Percentiles rank a stretch among this genome's conserved stretches.
These are phyloP conservation scores for Harpalus rufipes DNA, from an alignment of 2,888 invertebrate species.

Conservation along the genomic window DNA sequence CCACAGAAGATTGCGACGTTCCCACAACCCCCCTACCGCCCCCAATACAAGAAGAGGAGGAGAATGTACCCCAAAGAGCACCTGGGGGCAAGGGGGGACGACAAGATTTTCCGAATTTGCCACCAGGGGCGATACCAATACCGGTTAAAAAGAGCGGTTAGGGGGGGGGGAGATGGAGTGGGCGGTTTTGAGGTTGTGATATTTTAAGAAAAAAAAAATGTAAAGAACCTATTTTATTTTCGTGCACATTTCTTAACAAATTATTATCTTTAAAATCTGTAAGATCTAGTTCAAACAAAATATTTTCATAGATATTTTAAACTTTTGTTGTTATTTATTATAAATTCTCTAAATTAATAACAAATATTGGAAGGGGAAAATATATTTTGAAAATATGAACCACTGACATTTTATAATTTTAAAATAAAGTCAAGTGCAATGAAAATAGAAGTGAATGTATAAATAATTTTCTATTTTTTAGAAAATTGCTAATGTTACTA, in stretches of 20 bases:
- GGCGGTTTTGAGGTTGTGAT: constrained; percentile 12
- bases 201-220: background rate
- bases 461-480: constrained; percentile 33
- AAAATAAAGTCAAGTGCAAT: constrained; percentile 38
- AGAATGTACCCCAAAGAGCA: constrained; percentile 74
- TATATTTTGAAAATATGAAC: constrained; percentile 32
- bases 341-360: background rate
- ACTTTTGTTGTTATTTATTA: constrained; percentile 16
- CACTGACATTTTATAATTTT: constrained; percentile 41
- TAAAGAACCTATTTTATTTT: constrained; percentile 22
- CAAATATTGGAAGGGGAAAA: constrained; percentile 21
- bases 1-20: constrained; percentile 93
- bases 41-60: constrained; percentile 79
- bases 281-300: background rate
- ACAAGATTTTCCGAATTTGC: constrained; percentile 73
- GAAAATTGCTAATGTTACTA: constrained; percentile 31
- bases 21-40: constrained; percentile 87
- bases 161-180: constrained; percentile 59
- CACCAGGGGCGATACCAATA: constrained; percentile 76
- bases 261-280: background rate
- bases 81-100: constrained; percentile 70
- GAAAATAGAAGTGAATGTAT: constrained; percentile 13
- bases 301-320: constrained; percentile 42
- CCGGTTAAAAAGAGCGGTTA: constrained; percentile 72
- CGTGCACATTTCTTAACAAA: background rate